Evolutionary conservation across 2,797 vertebrate species (phyloP).

Genomic region (Helarctos malayanus): DNA sequence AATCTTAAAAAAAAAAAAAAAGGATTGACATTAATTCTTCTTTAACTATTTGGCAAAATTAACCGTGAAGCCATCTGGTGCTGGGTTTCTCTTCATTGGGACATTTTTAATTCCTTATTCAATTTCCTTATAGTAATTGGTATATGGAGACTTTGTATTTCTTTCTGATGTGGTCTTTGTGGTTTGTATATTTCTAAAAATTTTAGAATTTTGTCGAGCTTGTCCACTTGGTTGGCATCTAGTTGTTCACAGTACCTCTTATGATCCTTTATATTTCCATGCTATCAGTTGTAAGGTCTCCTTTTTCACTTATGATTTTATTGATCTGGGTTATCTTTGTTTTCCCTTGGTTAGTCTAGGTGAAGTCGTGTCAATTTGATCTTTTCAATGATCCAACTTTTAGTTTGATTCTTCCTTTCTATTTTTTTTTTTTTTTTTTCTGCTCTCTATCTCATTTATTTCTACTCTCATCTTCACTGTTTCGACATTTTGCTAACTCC

Average conservation of each 20-base stretch:
- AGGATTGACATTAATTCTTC: neutral
- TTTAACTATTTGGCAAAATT: neutral
- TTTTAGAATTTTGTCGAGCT: neutral
- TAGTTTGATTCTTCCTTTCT: neutral
- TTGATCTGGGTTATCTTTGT: neutral
- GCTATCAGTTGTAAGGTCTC: neutral
- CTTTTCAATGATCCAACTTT: neutral
- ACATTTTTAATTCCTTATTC: neutral
- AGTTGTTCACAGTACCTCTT: neutral
- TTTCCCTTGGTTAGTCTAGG: neutral
- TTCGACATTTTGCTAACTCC: neutral
- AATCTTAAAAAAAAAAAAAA: no score
- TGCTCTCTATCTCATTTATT: neutral
- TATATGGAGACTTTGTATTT: neutral
- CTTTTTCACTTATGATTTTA: neutral
- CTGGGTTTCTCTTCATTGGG: neutral
- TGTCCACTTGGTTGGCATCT: neutral
- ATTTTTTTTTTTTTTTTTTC: neutral
- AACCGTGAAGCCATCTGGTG: neutral
- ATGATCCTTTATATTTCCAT: neutral
- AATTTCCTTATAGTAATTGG: neutral
- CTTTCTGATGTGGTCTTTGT: neutral
- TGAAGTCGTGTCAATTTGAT: neutral
- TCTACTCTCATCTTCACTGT: neutral
- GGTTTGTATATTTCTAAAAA: neutral